These are phyloP conservation scores for Xylota segnis DNA, from an alignment of 2,888 invertebrate genomes.

Conservation along the genomic window DNA sequence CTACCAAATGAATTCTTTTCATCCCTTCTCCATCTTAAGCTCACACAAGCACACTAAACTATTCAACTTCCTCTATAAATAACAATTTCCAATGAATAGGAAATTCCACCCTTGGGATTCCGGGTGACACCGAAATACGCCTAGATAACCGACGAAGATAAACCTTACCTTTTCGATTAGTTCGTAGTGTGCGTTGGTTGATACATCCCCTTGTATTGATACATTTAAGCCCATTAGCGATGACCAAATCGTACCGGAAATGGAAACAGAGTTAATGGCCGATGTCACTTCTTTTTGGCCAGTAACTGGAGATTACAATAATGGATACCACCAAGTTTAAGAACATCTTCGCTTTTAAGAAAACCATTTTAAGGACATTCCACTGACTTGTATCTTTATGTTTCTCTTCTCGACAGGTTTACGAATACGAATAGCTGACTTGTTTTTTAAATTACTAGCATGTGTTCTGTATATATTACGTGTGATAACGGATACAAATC, in stretches of 20 bases:
- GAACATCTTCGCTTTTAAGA: neutral
- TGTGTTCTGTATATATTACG: slow-evolving; percentile 98
- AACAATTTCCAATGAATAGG: slow-evolving; percentile 51
- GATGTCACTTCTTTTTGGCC: slow-evolving; percentile 19
- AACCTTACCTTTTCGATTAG: slow-evolving; percentile 22
- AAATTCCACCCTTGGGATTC: slow-evolving; percentile 44
- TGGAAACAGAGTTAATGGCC: slow-evolving; percentile 31
- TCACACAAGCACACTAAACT: slow-evolving; percentile 10
- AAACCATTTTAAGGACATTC: neutral
- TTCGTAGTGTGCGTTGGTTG: neutral
- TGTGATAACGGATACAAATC: slow-evolving; percentile 95
- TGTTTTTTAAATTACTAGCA: slow-evolving; percentile 98
- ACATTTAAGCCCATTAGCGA: slow-evolving; percentile 27
- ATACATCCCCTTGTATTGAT: slow-evolving; percentile 18
- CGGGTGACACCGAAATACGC: slow-evolving; percentile 47
- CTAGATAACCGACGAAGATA: slow-evolving; percentile 32
- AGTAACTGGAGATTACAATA: neutral
- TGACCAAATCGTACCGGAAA: slow-evolving; percentile 44
- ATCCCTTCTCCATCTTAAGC: neutral
- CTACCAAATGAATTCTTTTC: neutral
- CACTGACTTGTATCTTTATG: neutral
- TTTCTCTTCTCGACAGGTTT: slow-evolving; percentile 90
- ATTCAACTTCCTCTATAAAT: slow-evolving; percentile 63
- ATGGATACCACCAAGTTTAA: too few species aligned
- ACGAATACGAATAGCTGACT: slow-evolving; percentile 98